A percentile compares a stretch with the other conserved stretches of the same genome.
Evolutionary conservation across 1,140 invertebrate genomes (phyloP).

Genomic region (Camponotus vicinus): DNA sequence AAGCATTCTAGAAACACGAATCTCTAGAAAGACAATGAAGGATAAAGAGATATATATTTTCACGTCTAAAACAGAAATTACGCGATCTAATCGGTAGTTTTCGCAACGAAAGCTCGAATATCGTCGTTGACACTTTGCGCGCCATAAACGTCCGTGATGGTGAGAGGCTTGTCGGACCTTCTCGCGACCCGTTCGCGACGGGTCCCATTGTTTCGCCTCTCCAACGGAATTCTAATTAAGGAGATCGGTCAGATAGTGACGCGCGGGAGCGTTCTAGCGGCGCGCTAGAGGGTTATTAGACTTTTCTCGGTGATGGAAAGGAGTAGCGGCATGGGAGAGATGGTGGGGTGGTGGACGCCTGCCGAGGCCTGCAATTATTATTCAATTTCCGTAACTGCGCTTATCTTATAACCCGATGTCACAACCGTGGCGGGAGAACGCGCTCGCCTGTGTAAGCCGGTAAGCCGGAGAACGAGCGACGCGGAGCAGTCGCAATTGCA

Average conservation of each 20-base stretch:
- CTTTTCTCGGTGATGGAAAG: constrained; percentile 61
- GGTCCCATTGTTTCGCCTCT: constrained; percentile 76
- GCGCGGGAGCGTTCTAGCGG: constrained; percentile 61
- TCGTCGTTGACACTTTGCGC: constrained; percentile 35
- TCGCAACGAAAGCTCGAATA: constrained; percentile 16
- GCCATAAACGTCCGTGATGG: constrained; percentile 29
- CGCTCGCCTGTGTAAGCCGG: constrained; percentile 45
- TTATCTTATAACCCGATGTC: constrained; percentile 82
- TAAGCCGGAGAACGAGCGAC: constrained; percentile 33
- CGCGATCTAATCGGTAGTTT: constrained; percentile 23
- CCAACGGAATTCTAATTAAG: constrained; percentile 80
- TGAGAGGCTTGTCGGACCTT: constrained; percentile 43
- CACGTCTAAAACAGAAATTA: constrained; percentile 17
- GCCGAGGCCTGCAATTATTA: constrained; percentile 80
- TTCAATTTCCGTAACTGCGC: constrained; percentile 83
- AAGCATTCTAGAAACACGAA: not conserved
- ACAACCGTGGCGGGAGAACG: constrained; percentile 72
- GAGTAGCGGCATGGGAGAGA: not conserved
- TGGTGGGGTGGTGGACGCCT: constrained; percentile 31
- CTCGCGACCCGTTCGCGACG: constrained; percentile 44
- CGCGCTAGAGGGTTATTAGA: constrained; percentile 72
- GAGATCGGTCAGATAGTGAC: constrained; percentile 76
- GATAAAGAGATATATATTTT: constrained; percentile 9
- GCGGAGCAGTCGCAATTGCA: constrained; percentile 69
- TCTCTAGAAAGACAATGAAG: not conserved